Base-by-base conservation (phyloP, 2,797 vertebrate genomes). In the Lophotriccus pileatus region DNA sequence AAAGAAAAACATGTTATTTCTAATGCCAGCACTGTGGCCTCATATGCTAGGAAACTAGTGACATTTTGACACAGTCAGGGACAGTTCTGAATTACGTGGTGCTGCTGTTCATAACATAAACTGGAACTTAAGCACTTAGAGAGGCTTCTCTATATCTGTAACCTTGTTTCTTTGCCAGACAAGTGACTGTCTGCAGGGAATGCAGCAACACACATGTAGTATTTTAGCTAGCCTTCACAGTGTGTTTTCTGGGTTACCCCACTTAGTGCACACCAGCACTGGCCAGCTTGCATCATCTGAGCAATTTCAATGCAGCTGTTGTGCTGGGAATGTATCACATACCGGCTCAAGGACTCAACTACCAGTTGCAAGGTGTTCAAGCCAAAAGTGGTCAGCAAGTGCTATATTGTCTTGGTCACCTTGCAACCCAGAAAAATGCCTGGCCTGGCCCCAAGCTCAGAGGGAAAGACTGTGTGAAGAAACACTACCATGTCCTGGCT, bases 11-110 rank as follows among this genome's bases (percentile, higher is more conserved):
- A 74, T 87, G 95, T 95, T 96, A 95, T 93, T 96, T 95, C 83
- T 96, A 94, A 96, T 93, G 92, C 94, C 89, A 89, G 56, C 60
- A 47, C 77, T 84, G 90, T 79, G 92, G 91, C 85, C 79, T 95
- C 89, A 84, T 93, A 84, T 90, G 79, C 83, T 92, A 85, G 88
- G 80, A 94, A 95, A 94, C 87, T 90, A 90, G 94, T 93, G 94
- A 97, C 92, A 95, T 94, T 97, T 95, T 96, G 94, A 96, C 92
- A 94, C 59, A 96, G 91, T 77, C 92, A 88, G 91, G 87, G 92
- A 91, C 85, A 94, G 85, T 82, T 96, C 89, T 94, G 92, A 89
- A 95, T 96, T 96, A 90, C 46, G 28, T 75, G 68, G 80, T 72
- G 60, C 80, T 96, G 72, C 64, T 92, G 84, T 79, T 96, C 75